Evolutionary conservation across 1,140 invertebrate genomes (phyloP), one percentile per base, ranked within the genome.

Genomic region (Chironomus striatipennis): DNA sequence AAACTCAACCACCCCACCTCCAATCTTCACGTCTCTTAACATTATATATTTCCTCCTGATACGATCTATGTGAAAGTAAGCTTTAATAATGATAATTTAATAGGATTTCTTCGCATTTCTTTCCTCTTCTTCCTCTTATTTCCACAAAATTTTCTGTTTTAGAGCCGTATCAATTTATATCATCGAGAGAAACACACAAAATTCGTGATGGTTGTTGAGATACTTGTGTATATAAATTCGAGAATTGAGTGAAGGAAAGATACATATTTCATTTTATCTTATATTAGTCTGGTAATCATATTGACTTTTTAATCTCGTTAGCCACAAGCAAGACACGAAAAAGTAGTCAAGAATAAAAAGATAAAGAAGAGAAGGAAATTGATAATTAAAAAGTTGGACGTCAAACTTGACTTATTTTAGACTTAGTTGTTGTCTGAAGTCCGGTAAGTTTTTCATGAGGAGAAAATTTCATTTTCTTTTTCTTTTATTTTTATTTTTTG

Each of bases 81-180:
- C 47, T 57, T 57, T 57, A n/a, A 57, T 57, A 57, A 57, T 57
- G 47, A 57, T 57, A 57, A 57, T 57, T 57, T 57, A 57, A 57
- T 57, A 57, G 47, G 47, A 57, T 57, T 57, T 57, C 47, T 12
- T n/a, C n/a, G 47, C 47, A n/a, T 57, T n/a, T 2, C 15, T 15
- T 47, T 47, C 42, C 10, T 43, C 10, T 47, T 47, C 43, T 8
- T 15, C 7, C 43, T 47, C 2, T 47, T n/a, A n/a, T 57, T n/a
- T 57, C 47, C 8, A 57, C 47, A n/a, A 34, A 34, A 57, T 57
- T n/a, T n/a, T 12, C 9, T n/a, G n/a, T n/a, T n/a, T n/a, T n/a
- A n/a, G n/a, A n/a, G n/a, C 43, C 12, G 47, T 57, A 57, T 57
- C 47, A 15, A 15, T 57, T 57, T 34, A 34, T 34, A 34, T 57